A percentile compares a stretch with the other conserved stretches of the same genome.
Conservation (phyloP, 2,113 vertebrate species). For the Genyomyrus donnyi region DNA sequence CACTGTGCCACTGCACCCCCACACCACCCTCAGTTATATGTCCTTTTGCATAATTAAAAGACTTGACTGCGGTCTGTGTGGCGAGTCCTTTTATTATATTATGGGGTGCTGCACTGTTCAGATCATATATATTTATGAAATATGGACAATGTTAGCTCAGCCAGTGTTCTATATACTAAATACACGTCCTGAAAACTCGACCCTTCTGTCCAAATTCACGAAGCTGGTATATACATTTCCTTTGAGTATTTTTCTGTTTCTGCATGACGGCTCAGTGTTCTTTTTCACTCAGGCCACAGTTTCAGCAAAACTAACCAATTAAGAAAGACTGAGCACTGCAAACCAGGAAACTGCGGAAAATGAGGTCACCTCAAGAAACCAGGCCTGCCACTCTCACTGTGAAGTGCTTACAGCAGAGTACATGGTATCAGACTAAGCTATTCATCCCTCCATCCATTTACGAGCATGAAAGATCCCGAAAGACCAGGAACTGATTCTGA, state of each 20-base stretch:
- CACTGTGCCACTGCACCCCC: not conserved
- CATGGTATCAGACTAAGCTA: not conserved
- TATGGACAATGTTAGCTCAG: not conserved
- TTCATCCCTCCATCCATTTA: not conserved
- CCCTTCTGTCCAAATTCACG: not conserved
- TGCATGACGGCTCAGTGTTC: not conserved
- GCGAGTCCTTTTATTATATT: not conserved
- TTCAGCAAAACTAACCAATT: not conserved
- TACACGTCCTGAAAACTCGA: not conserved
- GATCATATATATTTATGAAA: not conserved
- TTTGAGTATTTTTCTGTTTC: not conserved
- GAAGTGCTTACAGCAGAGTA: not conserved
- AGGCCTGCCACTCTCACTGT: not conserved
- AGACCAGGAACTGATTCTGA: not conserved
- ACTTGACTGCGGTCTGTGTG: not conserved
- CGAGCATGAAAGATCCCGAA: not conserved
- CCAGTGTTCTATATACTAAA: not conserved
- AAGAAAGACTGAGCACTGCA: not conserved
- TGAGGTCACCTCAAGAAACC: not conserved
- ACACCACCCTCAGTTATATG: not conserved
- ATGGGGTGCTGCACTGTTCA: not conserved
- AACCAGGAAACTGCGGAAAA: not conserved
- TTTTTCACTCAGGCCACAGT: not conserved
- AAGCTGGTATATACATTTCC: not conserved
- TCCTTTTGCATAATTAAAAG: not conserved